Conservation (phyloP, 1,140 invertebrate genomes). For the Popillia japonica region DNA sequence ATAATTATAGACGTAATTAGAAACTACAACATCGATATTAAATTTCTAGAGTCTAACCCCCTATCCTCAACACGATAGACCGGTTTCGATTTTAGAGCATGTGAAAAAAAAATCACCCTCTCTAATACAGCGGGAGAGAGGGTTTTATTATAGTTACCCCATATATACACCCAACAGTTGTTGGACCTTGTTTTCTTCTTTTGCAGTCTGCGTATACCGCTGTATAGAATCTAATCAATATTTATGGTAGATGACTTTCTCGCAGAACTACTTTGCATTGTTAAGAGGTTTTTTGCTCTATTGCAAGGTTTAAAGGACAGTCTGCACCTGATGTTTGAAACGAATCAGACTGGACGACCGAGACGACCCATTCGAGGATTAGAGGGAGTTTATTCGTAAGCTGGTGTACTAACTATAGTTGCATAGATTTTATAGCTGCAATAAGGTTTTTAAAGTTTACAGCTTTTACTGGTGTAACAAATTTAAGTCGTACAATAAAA, state of each 20-base stretch:
- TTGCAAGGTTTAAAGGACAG: neutral
- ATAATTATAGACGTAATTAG: too few species aligned
- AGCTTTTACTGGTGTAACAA: neutral
- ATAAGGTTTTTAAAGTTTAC: neutral
- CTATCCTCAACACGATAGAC: neutral
- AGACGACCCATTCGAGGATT: neutral
- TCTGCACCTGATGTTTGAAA: neutral
- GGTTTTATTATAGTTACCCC: neutral
- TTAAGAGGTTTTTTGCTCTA: neutral
- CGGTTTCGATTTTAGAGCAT: neutral
- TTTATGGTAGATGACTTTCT: neutral
- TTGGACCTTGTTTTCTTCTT: neutral
- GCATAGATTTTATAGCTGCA: neutral
- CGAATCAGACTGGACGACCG: neutral
- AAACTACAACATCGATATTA: neutral
- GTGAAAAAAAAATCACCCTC: conserved; percentile 2
- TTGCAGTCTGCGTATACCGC: neutral
- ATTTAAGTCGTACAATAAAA: too few species aligned
- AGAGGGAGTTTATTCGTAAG: neutral
- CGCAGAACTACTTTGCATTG: neutral
- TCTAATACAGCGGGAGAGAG: neutral
- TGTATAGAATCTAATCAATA: conserved; percentile 7
- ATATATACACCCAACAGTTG: neutral
- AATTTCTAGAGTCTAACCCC: neutral
- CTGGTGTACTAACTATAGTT: neutral